Base-by-base conservation (phyloP, 2,888 invertebrate genomes). In the Brachypalpus laphriformis region DNA sequence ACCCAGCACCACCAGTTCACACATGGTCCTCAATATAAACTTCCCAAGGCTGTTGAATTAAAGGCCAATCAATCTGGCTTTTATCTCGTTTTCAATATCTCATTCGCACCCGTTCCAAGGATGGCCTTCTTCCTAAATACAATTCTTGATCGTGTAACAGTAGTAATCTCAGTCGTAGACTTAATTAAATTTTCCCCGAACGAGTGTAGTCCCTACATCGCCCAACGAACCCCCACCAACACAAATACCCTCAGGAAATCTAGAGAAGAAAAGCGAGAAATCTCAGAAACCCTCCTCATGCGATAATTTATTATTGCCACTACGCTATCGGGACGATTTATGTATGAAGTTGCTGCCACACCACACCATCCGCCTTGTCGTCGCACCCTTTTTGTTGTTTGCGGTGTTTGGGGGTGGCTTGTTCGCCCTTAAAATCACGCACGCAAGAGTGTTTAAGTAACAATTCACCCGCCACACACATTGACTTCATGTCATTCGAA, bases 1-100 rank as follows among this genome's bases (percentile, higher is more conserved):
- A n/a, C n/a, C n/a, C n/a, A n/a, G n/a, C n/a, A n/a, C n/a, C n/a
- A n/a, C n/a, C n/a, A n/a, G n/a, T n/a, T n/a, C 57, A 54, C 61
- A 70, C 68, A 54, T 63, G 56, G 25, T 11, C n/a, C 47, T 22
- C 47, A 71, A 57, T 45, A 72, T 66, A 57, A 56, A 59, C 59
- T 65, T 72, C 54, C 47, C 75, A 49, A 22, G 57, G 49, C 78
- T 63, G 63, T 83, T 80, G 74, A 80, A 80, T 83, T 80, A 80
- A 83, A 51, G 78, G 45, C 68, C 78, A 80, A 80, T 83, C 83
- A 83, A 83, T 83, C 80, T 83, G 74, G 63, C 34, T 70, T 57
- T 63, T 80, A 83, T 80, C 83, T 83, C 66, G 63, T 65, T 83
- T 83, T 80, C 78, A 74, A 78, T 83, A 70, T 83, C 80, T 80